Evolutionary conservation across 92 coral and sea anemone species (phyloP), one percentile per base, ranked within the genome.

Genomic region (Phymanthus crucifer): DNA sequence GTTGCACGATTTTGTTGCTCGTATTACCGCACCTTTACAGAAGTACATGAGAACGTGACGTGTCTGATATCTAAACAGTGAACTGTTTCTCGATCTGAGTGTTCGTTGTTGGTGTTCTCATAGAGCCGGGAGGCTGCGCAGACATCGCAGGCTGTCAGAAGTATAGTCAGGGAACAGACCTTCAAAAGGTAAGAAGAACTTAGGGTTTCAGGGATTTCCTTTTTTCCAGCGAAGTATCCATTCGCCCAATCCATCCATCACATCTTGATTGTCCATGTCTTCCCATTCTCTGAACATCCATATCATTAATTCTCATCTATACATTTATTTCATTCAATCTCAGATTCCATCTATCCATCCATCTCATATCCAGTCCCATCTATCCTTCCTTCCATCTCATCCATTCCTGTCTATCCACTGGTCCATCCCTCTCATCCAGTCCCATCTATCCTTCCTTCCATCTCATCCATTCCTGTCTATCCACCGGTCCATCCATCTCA

Each of bases 51-150:
- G n/a, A n/a, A n/a, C n/a, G n/a, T 38, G 45, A 11, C 45, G 45
- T 38, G 7, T 38, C 10, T 38, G 5, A 38, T 38, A 38, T 38
- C 43, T 38, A 38, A 38, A 38, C 0, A 38, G 43, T 38, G 10
- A 10, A 38, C 43, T 38, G 10, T 50, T 50, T 48, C 1, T 18
- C 23, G 57, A 50, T 38, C 54, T 74, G 37, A 27, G 12, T 27
- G 19, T 6, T 27, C 16, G 23, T 68, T 16, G 23, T 6, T 0
- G 3, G 2, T 75, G 33, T 61, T 61, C 9, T 40, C 70, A 9
- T 72, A 92, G 97, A 89, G 91, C 72, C 97, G 94, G 40, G 90
- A 90, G 48, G 94, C 97, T 27, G 97, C 97, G 43, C 83, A 86
- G 33, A 74, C 90, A 31, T 92, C 97, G 0, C 94, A 92, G 74